Base-by-base conservation (phyloP, 1,140 invertebrate genomes). In the Macrosteles quadrilineatus region DNA sequence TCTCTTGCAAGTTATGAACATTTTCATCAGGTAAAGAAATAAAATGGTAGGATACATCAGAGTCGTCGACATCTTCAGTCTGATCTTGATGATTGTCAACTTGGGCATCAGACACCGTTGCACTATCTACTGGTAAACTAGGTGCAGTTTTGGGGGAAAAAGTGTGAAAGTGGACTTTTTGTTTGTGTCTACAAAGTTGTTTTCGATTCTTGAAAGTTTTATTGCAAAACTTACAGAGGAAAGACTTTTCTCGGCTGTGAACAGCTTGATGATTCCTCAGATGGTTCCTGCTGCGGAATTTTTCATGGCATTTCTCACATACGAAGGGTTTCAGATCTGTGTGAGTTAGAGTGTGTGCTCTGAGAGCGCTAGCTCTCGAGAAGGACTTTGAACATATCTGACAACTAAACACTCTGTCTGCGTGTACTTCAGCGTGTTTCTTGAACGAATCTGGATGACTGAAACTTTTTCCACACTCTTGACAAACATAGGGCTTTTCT, bases 371-470 rank as follows among this genome's bases (percentile, higher is more conserved):
- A 6, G 9, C 1, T 6, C 55, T 25, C 11, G 55, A 25, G 27
- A 59, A 59, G 9, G 55, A 2, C n/a, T 59, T 59, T 9, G 11
- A 9, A n/a, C 55, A 59, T 9, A 59, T 6, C 27, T 59, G 23
- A 59, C 55, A 59, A 29, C 9, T 27, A 59, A 59, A 59, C 55
- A 25, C 6, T n/a, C 23, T 59, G 12, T 25, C 55, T 6, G 23
- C 2, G n/a, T 59, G 55, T 9, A 59, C 55, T 59, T 27, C 21
- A 14, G 55, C 55, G 23, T 59, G 55, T 29, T 59, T 59, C 55
- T 59, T 59, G 25, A 59, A 59, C 12, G 55, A 59, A 29, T 59
- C 27, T 9, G 55, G 55, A 30, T 59, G 55, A 23, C 55, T 59
- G n/a, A 59, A 59, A 3, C 55, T 14, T 23, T 59, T 59, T 30